Conservation (phyloP, 2,888 invertebrate genomes). For the Dromius quadrimaculatus region DNA sequence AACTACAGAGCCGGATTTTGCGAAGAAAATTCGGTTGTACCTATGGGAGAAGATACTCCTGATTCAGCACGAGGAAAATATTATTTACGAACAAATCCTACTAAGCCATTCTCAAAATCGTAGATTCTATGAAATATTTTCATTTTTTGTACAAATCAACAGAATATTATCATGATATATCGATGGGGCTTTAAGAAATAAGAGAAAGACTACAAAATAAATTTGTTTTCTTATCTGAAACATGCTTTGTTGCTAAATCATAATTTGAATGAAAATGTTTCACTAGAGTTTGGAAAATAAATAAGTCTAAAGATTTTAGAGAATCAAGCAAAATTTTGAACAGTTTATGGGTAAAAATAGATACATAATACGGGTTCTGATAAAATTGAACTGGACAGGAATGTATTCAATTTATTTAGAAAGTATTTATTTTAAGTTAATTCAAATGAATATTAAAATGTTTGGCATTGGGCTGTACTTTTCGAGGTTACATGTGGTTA, state of each 20-base stretch:
- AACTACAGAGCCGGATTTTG: slow-evolving; percentile 30
- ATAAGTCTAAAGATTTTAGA: too few species aligned
- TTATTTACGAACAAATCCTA: slow-evolving; percentile 36
- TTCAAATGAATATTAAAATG: slow-evolving; percentile 15
- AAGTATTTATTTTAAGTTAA: slow-evolving; percentile 20
- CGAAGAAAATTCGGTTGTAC: neutral
- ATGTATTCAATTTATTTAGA: slow-evolving; percentile 38
- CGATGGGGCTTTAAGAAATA: too few species aligned
- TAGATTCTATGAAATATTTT: too few species aligned
- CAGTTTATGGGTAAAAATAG: too few species aligned
- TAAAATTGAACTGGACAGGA: slow-evolving; percentile 11
- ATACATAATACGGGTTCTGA: too few species aligned
- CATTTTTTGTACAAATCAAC: neutral
- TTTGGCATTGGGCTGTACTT: slow-evolving; percentile 40
- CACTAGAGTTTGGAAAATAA: too few species aligned
- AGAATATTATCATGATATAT: too few species aligned
- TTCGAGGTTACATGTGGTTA: slow-evolving; percentile 40
- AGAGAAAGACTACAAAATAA: too few species aligned
- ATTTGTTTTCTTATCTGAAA: too few species aligned
- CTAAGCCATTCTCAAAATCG: slow-evolving; percentile 14
- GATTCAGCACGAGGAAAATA: slow-evolving; percentile 29
- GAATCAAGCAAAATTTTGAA: too few species aligned
- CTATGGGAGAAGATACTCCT: slow-evolving; percentile 43
- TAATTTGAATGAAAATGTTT: too few species aligned
- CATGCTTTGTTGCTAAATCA: too few species aligned